Base-by-base conservation (phyloP, 2,113 vertebrate species). In the Psilopogon haemacephalus region DNA sequence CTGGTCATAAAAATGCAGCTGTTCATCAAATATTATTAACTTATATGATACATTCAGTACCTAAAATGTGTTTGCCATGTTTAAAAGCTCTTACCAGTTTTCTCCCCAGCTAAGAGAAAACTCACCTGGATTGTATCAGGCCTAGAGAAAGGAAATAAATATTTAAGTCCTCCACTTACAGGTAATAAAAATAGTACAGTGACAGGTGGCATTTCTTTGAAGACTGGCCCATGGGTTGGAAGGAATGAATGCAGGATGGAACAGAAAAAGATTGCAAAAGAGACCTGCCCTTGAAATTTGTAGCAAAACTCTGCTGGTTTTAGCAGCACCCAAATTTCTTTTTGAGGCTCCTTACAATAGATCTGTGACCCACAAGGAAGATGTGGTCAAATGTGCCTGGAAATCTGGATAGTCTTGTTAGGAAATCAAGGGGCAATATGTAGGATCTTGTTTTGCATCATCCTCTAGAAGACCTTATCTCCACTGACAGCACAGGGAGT, bases 321-420 rank as follows among this genome's bases (percentile, higher is more conserved):
- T 11, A 37, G 28, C 6, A 71, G 2, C 13, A 40, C 4, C 3
- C 11, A 17, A 5, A 48, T 79, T 68, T 83, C 54, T 62, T 35
- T 68, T 60, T 30, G 4, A 63, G 32, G 21, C 1, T 88, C 15
- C 10, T 83, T 9, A 7, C 9, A 15, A 14, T 38, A 60, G 40
- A 23, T 30, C 15, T 23, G 8, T 55, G 9, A 19, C 73, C 73
- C 16, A 32, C 8, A 30, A 0, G 2, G 38, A 67, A 65, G 28
- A n/a, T 0, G 2, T 9, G 0, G 46, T 26, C 23, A 50, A 50
- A 7, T 26, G 13, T 33, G 35, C 4, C 23, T 55, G 28, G 15
- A 92, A 85, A 58, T 35, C 10, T 56, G 33, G 19, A 28, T 55
- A 26, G 16, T 38, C 32, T 56, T 3, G 1, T 10, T 33, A 55